Conservation (phyloP, 2,888 invertebrate genomes). For the Eupithecia centaureata region DNA sequence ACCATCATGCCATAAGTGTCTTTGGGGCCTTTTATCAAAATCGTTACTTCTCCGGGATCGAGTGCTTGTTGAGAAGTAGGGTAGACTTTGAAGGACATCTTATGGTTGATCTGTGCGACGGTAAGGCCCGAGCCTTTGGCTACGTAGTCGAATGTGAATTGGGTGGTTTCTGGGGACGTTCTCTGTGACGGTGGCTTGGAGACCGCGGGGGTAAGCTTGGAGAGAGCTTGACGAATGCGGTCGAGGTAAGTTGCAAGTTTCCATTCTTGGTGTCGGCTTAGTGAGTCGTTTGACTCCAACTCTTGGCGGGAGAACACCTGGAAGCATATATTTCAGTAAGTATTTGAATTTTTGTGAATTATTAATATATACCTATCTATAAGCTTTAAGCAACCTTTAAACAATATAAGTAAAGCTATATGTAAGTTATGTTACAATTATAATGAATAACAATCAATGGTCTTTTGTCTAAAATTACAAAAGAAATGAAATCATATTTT, state of each 20-base stretch:
- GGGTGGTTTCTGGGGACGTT: slow-evolving; percentile 67
- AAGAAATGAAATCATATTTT: not conserved
- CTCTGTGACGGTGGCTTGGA: slow-evolving; percentile 67
- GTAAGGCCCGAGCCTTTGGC: slow-evolving; percentile 85
- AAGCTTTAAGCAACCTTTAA: too few relatives aligned
- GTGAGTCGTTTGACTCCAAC: slow-evolving; percentile 74
- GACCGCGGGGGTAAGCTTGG: slow-evolving; percentile 72
- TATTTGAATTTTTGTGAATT: not conserved
- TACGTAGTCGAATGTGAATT: slow-evolving; percentile 80
- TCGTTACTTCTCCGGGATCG: slow-evolving; percentile 76
- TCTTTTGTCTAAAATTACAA: not conserved
- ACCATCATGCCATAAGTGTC: slow-evolving; percentile 76
- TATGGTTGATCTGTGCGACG: slow-evolving; percentile 82
- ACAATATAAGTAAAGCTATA: too few relatives aligned
- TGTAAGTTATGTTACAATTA: too few relatives aligned
- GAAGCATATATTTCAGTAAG: slow-evolving; percentile 47
- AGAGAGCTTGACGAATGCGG: slow-evolving; percentile 74
- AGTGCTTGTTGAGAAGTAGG: slow-evolving; percentile 78
- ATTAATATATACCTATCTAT: not conserved
- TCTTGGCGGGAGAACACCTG: slow-evolving; percentile 85
- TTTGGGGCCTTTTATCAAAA: slow-evolving; percentile 77
- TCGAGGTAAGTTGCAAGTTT: slow-evolving; percentile 81
- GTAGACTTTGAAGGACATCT: slow-evolving; percentile 84
- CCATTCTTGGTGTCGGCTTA: slow-evolving; percentile 83
- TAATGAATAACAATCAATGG: slow-evolving; percentile 1